Evolutionary conservation across 2,113 vertebrate species (phyloP).

Genomic region (Cyprinodon brontotheroides): DNA sequence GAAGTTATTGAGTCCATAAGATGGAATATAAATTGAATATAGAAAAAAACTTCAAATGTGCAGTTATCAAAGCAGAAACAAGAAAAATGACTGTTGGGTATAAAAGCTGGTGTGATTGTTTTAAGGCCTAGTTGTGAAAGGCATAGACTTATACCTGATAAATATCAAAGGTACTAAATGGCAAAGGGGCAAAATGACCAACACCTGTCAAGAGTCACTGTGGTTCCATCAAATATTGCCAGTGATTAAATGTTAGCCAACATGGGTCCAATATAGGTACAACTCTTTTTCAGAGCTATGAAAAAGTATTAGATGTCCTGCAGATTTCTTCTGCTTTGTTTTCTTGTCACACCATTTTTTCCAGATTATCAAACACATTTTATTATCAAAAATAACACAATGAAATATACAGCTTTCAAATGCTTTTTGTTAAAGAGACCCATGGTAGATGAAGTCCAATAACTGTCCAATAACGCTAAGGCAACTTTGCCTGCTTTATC

Average conservation of each 20-base stretch:
- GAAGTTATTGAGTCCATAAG: neutral
- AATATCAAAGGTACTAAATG: neutral
- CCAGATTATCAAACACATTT: neutral
- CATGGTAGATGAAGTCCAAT: conserved; percentile 6
- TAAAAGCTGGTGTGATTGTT: neutral
- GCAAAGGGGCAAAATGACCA: neutral
- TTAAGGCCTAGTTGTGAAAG: neutral
- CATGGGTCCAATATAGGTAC: neutral
- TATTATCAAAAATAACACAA: neutral
- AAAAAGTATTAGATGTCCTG: neutral
- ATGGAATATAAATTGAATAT: neutral
- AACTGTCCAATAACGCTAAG: neutral
- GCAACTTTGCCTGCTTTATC: conserved; percentile 5
- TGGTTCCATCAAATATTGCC: conserved; percentile 19
- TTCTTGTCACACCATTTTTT: neutral
- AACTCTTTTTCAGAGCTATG: neutral
- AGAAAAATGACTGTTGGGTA: neutral
- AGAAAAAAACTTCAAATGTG: neutral
- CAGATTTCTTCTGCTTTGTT: neutral
- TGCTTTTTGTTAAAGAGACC: conserved; percentile 24
- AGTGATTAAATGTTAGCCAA: neutral
- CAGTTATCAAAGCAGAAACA: neutral
- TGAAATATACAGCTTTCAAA: neutral
- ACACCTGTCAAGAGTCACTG: conserved; percentile 13
- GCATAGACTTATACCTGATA: neutral